These are phyloP conservation scores for Pedionomus torquatus DNA, from an alignment of 2,113 vertebrate species.

Conservation along the genomic window DNA sequence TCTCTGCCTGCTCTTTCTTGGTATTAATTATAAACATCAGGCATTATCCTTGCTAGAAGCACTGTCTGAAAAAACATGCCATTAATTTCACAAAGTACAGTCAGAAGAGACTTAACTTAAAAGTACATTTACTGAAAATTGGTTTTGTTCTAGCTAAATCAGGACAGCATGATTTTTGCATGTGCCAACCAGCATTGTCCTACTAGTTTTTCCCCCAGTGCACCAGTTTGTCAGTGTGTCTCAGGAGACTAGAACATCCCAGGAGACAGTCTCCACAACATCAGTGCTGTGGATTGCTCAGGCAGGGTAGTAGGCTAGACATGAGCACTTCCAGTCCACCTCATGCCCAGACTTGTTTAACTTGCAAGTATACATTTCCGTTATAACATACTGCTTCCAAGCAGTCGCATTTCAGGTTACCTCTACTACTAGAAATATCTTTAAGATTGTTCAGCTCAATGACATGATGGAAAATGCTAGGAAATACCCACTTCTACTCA, in stretches of 20 bases:
- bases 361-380: fast-evolving
- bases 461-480: background rate
- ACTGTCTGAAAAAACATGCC: background rate
- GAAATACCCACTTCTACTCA: background rate
- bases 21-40: background rate
- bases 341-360: background rate
- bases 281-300: background rate
- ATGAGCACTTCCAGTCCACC: background rate
- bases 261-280: background rate
- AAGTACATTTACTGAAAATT: background rate
- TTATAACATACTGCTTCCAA: background rate
- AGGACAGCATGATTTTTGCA: background rate
- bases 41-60: background rate
- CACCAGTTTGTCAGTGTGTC: background rate
- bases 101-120: background rate
- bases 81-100: background rate
- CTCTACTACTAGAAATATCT: background rate
- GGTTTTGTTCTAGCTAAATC: background rate
- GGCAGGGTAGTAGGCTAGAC: background rate
- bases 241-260: background rate
- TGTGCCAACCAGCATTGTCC: background rate
- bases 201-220: background rate
- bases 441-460: background rate
- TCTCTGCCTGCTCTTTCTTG: background rate
- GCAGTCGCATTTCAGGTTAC: background rate